Evolutionary conservation across 1,140 invertebrate genomes (phyloP), one percentile per base, ranked within the genome.

Genomic region (Cyphomyrmex costatus): DNA sequence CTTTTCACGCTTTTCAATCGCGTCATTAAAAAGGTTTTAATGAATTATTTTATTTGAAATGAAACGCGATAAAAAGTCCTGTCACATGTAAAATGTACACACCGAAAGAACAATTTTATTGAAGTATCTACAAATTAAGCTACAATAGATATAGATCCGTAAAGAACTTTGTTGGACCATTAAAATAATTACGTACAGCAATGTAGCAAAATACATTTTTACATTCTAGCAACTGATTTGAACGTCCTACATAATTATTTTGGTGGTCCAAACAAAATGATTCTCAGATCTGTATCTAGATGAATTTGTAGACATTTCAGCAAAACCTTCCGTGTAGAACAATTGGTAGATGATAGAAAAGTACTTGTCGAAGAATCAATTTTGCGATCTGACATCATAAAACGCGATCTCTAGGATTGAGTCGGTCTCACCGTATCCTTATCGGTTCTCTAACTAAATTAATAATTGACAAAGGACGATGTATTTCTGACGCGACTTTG

Each of bases 391-490:
- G 21, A 27, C 27, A 33, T 74, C 71, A 27, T 10, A 42, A 42
- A 42, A 42, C 16, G 21, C 53, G 36, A 24, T 33, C 36, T 24
- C 42, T 24, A 24, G 19, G 33, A 83, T 83, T 21, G 21, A 33
- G 14, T 8, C 79, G 49, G 24, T 82, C 19, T 73, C 6, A 4
- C 36, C 3, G 16, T 19, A 2, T 53, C 16, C 36, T 49, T 19
- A 68, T 33, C 53, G 24, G 33, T 24, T 60, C 51, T 33, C 53
- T 6, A 60, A 33, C 16, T 82, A 82, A 73, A 73, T 82, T 30
- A 82, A 71, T 71, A 71, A 73, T 73, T 30, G 49, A 73, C 36
- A 82, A 82, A 71, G 51, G 78, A 70, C 33, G 65, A 46, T 51
- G 79, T 42, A 53, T 82, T 58, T 46, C 61, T 60, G 65, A 53